Conservation (phyloP, 2,888 invertebrate genomes). For the Chrysomela aeneicollis region DNA sequence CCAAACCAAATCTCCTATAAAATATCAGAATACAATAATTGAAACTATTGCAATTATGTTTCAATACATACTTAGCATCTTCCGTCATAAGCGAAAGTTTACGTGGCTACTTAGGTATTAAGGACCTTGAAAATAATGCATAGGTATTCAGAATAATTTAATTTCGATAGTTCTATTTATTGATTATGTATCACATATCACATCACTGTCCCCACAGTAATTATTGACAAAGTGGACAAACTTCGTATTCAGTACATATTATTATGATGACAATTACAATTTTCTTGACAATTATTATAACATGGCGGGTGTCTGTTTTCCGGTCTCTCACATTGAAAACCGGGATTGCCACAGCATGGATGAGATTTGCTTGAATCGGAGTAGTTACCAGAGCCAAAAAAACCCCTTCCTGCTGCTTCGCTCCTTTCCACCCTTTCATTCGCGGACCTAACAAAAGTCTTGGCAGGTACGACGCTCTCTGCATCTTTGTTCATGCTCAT, state of each 20-base stretch:
- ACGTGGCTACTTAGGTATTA: too few relatives aligned
- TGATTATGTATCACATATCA: too few relatives aligned
- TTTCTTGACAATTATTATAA: neutral
- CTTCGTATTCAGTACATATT: neutral
- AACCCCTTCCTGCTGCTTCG: neutral
- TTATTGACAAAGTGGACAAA: neutral
- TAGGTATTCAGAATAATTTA: too few relatives aligned
- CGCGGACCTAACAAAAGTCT: neutral
- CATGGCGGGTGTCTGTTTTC: constrained; percentile 1
- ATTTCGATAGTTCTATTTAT: too few relatives aligned
- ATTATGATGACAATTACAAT: constrained; percentile 1
- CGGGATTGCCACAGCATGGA: neutral
- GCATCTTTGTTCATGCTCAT: neutral
- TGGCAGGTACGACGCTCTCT: neutral
- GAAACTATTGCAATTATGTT: too few relatives aligned
- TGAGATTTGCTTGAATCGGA: neutral
- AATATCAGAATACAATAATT: neutral
- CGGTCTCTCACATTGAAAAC: neutral
- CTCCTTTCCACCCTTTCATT: neutral
- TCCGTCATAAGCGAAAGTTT: too few relatives aligned
- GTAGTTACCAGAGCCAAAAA: neutral
- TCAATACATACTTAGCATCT: too few relatives aligned
- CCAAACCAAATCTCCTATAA: neutral
- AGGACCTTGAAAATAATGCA: too few relatives aligned
- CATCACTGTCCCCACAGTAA: neutral